These are phyloP conservation scores for Melolontha melolontha DNA, from an alignment of 2,888 invertebrate species.

Conservation along the genomic window DNA sequence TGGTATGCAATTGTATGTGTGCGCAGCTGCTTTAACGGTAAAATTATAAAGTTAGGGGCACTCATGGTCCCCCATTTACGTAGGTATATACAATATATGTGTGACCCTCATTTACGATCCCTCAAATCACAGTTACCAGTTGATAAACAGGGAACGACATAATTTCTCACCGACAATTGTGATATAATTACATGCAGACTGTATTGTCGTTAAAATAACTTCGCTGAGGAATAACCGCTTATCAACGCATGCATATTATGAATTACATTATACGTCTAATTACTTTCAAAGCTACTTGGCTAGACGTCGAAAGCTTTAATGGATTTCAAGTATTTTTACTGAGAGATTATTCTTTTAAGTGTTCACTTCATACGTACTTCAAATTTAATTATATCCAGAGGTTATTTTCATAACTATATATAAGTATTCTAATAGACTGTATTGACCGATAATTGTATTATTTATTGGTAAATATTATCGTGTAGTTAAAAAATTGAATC, in stretches of 20 bases:
- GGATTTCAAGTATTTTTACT: slow-evolving; percentile 6
- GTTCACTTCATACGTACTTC: too few relatives aligned
- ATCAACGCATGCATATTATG: not conserved
- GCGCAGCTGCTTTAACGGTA: slow-evolving; percentile 49
- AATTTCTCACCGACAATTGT: slow-evolving; percentile 9
- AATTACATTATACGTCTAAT: slow-evolving; percentile 4
- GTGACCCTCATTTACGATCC: slow-evolving; percentile 33
- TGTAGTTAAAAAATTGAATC: too few relatives aligned
- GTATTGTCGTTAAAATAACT: not conserved
- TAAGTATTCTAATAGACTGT: too few relatives aligned
- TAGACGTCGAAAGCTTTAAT: slow-evolving; percentile 9
- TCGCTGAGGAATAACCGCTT: not conserved
- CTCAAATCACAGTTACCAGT: slow-evolving; percentile 20
- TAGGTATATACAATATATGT: too few relatives aligned
- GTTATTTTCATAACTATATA: too few relatives aligned
- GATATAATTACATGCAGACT: not conserved
- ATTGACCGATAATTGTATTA: too few relatives aligned
- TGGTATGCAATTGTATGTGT: not conserved
- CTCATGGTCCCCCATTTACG: slow-evolving; percentile 33
- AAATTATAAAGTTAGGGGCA: slow-evolving; percentile 36
- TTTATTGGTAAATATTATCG: too few relatives aligned
- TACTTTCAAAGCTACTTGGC: slow-evolving; percentile 26
- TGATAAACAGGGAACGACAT: slow-evolving; percentile 15
- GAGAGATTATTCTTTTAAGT: not conserved
- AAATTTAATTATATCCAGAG: too few relatives aligned